Percentiles rank a stretch among this genome's conserved stretches.
These are phyloP conservation scores for Leuctra nigra DNA, from an alignment of 2,888 invertebrate genomes.

Conservation along the genomic window DNA sequence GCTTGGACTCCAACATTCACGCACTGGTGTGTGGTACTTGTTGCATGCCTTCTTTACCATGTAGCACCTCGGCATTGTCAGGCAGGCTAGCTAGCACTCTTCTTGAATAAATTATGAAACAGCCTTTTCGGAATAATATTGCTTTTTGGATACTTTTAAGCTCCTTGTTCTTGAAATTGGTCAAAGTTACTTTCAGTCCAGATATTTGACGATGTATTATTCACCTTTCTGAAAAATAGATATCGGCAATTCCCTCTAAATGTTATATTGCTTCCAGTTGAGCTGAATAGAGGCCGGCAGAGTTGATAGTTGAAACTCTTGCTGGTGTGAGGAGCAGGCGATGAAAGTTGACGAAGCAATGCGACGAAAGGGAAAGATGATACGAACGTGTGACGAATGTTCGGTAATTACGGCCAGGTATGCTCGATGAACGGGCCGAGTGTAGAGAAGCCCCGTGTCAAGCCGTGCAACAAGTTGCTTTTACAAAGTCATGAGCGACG, in stretches of 20 bases:
- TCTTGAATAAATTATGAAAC: neutral
- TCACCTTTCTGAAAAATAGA: no score
- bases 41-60: conserved; percentile 52
- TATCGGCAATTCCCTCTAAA: no score
- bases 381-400: no score
- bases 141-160: conserved; percentile 11
- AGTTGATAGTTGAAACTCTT: no score
- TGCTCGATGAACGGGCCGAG: neutral
- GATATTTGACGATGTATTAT: no score
- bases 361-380: no score
- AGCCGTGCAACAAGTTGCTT: conserved; percentile 21
- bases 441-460: neutral
- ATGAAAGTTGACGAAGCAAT: no score
- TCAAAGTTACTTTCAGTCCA: no score
- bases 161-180: neutral
- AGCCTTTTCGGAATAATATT: neutral
- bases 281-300: no score
- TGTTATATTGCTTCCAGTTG: no score
- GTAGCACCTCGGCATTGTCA: conserved; percentile 28
- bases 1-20: conserved; percentile 27
- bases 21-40: conserved; percentile 36
- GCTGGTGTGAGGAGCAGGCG: no score
- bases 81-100: neutral
- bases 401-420: neutral
- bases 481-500: conserved; percentile 9